These are phyloP conservation scores for Merluccius polli DNA, from an alignment of 2,797 vertebrate genomes.

Conservation along the genomic window DNA sequence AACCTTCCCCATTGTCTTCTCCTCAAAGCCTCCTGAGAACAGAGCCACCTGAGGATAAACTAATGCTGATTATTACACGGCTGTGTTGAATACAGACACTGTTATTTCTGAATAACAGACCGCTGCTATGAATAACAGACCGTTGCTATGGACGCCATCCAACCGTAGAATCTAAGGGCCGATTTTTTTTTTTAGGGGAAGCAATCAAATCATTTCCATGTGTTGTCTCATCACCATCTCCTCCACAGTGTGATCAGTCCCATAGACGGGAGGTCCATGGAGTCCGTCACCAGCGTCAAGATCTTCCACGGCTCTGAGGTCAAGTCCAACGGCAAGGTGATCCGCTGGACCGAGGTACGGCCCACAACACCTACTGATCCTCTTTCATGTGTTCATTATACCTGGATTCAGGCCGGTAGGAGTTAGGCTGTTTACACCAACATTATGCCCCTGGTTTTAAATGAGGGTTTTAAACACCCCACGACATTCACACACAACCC, in stretches of 20 bases:
- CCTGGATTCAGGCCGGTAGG: not conserved
- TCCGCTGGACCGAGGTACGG: constrained; percentile 95
- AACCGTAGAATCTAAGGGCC: too few relatives aligned
- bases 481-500: too few relatives aligned
- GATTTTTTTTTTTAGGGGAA: too few relatives aligned
- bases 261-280: constrained; percentile 95
- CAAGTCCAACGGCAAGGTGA: constrained; percentile 96
- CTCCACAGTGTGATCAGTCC: constrained; percentile 86
- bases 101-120: too few relatives aligned
- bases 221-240: not conserved
- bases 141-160: too few relatives aligned
- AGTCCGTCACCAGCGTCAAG: constrained; percentile 93
- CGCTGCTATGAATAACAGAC: too few relatives aligned
- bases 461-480: too few relatives aligned
- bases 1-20: not conserved
- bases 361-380: not conserved
- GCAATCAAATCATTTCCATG: too few relatives aligned
- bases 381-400: not conserved
- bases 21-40: not conserved
- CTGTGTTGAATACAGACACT: too few relatives aligned
- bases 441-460: not conserved
- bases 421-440: too few relatives aligned
- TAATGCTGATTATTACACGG: too few relatives aligned
- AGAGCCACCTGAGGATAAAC: not conserved
- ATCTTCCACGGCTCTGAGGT: constrained; percentile 97